Evolutionary conservation across 2,113 vertebrate species (phyloP).

Genomic region (Perca schrenkii): DNA sequence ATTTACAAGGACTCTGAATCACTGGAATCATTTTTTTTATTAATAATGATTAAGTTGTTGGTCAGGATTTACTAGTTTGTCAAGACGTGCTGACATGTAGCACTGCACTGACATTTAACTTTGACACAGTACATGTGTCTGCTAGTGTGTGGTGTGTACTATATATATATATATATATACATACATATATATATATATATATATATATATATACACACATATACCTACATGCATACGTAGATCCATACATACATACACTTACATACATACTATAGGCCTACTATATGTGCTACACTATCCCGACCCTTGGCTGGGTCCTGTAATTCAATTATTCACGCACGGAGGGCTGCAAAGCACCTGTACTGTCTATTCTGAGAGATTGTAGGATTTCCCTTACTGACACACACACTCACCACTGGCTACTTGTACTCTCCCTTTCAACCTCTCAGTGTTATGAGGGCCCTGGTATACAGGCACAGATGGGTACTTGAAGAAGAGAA

Average conservation of each 20-base stretch:
- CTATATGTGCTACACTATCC: constrained; percentile 4
- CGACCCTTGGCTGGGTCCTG: background rate
- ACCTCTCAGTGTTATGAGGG: constrained; percentile 40
- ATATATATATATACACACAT: too few relatives aligned
- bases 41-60: background rate
- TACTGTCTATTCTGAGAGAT: constrained; percentile 20
- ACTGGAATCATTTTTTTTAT: background rate
- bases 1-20: constrained; percentile 27
- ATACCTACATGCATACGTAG: too few relatives aligned
- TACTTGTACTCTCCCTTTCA: constrained; percentile 49
- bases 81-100: background rate
- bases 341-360: constrained; percentile 16
- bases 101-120: background rate
- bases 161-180: too few relatives aligned
- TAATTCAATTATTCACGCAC: constrained; percentile 47
- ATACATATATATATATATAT: too few relatives aligned
- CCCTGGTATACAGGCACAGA: constrained; percentile 39
- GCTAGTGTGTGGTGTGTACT: background rate
- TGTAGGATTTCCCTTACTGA: constrained; percentile 26
- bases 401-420: constrained; percentile 13
- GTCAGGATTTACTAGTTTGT: background rate
- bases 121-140: background rate
- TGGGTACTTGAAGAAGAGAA: constrained; percentile 33
- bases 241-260: background rate
- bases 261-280: background rate